Percentiles rank a stretch among this genome's conserved stretches.
These are phyloP conservation scores for Gnathonemus echidnorhynchus DNA, from an alignment of 2,113 vertebrate species.

Conservation along the genomic window DNA sequence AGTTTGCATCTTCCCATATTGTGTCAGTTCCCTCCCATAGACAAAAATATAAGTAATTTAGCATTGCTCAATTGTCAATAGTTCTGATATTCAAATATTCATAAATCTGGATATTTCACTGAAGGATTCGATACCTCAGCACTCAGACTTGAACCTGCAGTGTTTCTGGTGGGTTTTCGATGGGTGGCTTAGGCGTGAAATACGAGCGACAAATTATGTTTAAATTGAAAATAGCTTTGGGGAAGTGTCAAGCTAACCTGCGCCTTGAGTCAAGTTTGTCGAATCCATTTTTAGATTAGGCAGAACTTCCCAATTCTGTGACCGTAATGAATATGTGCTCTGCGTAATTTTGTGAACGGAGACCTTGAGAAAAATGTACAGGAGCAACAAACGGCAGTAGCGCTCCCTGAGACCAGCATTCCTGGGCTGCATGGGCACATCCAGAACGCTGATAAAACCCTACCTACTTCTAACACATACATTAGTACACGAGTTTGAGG, in stretches of 20 bases:
- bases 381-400: background rate
- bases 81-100: background rate
- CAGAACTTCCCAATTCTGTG: background rate
- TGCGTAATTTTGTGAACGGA: background rate
- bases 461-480: background rate
- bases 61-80: background rate
- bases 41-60: background rate
- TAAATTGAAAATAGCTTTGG: background rate
- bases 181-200: background rate
- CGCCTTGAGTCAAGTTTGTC: background rate
- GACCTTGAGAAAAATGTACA: background rate
- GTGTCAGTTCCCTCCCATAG: background rate
- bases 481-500: background rate
- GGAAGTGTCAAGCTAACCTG: constrained; percentile 2
- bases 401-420: background rate
- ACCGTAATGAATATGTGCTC: background rate
- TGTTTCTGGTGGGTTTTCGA: background rate
- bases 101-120: background rate
- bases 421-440: background rate
- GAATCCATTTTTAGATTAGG: background rate
- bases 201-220: background rate
- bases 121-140: background rate
- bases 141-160: background rate
- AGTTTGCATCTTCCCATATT: background rate
- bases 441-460: background rate